Evolutionary conservation across 2,113 vertebrate genomes (phyloP), one percentile per base, ranked within the genome.

Genomic region (Neodon shergylaensis): DNA sequence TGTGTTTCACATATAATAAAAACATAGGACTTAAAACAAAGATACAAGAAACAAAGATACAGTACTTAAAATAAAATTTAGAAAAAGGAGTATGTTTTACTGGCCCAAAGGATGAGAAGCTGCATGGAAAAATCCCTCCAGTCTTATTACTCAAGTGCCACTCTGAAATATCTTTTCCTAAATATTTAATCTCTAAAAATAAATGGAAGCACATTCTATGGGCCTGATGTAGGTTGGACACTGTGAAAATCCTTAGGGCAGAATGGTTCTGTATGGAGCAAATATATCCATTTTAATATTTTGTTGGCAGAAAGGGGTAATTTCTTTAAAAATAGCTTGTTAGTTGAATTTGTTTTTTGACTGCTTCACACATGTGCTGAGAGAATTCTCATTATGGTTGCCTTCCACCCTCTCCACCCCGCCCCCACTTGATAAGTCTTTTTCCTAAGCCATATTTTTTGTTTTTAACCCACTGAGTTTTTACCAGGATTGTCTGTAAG

Each of bases 181-280:
- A 90, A 92, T 79, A 82, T 21, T 84, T 94, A 47, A 61, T 81
- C 21, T 92, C 58, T 96, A 88, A 95, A 97, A 79, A 88, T 90
- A 76, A 79, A 90, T 26, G 33, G 42, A 84, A 92, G 68, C 42
- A 84, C 28, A 84, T 44, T 61, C 81, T 85, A 36, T 58, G 19
- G 39, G 19, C 28, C 21, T 92, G 36, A 78, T 54, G 9, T 33
- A 89, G 26, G 61, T 22, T 93, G 81, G n/a, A 63, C 28, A 21
- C 33, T 52, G 68, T 66, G 77, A 82, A 44, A 77, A 42, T 66
- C 24, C 52, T 87, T 90, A 78, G 78, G 68, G 83, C 54, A 85
- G 82, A 70, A 76, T 54, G 65, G 8, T 96, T 92, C 82, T 81
- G 42, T 14, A 70, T 39, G 83, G 33, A 88, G 21, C 73, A 78